Conservation (phyloP, 1,140 invertebrate species). For the Chionoecetes opilio region DNA sequence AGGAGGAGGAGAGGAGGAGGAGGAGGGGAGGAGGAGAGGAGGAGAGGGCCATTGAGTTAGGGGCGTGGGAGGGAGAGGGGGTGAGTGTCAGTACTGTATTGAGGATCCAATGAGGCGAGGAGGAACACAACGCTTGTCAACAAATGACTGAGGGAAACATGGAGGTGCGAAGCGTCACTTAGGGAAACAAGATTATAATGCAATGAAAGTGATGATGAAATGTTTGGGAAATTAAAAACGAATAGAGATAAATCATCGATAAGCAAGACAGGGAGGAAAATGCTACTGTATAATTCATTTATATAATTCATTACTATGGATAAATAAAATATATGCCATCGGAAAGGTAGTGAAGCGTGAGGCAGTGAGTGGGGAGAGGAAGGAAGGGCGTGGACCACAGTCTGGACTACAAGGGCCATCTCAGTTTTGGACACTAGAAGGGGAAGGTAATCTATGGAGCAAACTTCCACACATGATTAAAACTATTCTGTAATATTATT, state of each 20-base stretch:
- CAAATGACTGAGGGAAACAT: not conserved
- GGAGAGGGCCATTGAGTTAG: no score
- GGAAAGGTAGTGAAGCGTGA: not conserved
- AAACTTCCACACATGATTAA: slow-evolving; percentile 80
- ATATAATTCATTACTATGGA: not conserved
- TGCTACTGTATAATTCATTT: not conserved
- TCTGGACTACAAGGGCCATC: slow-evolving; percentile 71
- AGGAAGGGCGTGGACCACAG: slow-evolving; percentile 50
- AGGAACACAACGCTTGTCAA: not conserved
- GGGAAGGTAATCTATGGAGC: slow-evolving; percentile 76
- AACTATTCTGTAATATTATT: slow-evolving; percentile 80
- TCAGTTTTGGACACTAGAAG: slow-evolving; percentile 70
- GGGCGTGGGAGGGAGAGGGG: not conserved
- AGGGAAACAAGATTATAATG: no score
- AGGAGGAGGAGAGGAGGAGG: no score
- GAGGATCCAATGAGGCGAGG: not conserved
- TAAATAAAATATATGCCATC: not conserved
- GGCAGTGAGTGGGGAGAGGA: slow-evolving; percentile 3
- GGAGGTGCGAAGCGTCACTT: slow-evolving; percentile 31
- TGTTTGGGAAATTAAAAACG: not conserved
- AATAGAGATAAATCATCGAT: not conserved
- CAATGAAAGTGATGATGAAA: no score
- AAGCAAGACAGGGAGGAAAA: slow-evolving; percentile 15
- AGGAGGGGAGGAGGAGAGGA: no score
- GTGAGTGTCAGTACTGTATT: not conserved